Evolutionary conservation across 2,113 vertebrate species (phyloP).

Genomic region (Centropus bengalensis): DNA sequence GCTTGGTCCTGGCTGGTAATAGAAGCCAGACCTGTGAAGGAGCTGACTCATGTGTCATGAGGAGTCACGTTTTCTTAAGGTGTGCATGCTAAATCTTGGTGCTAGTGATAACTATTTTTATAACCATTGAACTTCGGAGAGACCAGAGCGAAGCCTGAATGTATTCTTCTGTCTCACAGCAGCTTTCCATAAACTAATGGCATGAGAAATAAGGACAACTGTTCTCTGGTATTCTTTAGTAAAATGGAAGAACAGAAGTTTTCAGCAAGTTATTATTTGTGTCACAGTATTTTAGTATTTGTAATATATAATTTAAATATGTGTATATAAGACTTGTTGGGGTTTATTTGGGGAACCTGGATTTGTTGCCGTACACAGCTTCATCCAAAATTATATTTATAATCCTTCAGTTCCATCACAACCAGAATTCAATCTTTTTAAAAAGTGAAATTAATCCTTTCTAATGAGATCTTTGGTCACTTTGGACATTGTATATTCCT

Average conservation of each 20-base stretch:
- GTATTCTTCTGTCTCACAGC: background rate
- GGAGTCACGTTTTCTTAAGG: background rate
- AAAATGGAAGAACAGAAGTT: background rate
- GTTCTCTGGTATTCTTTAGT: background rate
- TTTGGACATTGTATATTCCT: background rate
- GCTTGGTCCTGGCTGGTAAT: background rate
- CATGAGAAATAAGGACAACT: background rate
- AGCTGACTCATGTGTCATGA: background rate
- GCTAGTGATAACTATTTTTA: background rate
- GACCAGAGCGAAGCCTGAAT: background rate
- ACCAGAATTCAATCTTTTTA: background rate
- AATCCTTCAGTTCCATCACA: background rate
- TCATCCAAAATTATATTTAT: background rate
- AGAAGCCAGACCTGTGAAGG: background rate
- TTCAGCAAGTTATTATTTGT: background rate
- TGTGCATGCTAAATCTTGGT: background rate
- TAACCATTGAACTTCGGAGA: background rate
- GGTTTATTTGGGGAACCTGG: background rate
- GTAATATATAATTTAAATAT: background rate
- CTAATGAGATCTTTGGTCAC: background rate
- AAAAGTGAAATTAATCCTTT: background rate
- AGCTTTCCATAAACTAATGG: background rate
- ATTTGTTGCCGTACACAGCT: background rate
- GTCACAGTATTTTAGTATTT: background rate
- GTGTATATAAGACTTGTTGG: background rate